Conservation (phyloP, 2,888 invertebrate species). For the Mesorhabditis belari region DNA sequence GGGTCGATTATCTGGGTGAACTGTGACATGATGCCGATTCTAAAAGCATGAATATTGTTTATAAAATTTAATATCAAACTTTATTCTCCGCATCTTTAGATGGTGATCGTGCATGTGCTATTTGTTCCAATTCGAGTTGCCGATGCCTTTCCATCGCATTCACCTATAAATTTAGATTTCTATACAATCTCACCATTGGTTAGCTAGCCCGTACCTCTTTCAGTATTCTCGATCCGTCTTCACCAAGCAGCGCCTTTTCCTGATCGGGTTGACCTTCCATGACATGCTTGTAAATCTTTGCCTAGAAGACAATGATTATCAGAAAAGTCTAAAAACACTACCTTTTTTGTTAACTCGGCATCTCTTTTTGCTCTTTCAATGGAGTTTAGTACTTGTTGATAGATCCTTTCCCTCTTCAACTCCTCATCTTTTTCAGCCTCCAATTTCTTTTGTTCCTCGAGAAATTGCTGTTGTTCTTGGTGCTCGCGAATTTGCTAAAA, state of each 20-base stretch:
- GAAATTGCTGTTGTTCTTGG: background rate
- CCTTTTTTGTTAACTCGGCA: background rate
- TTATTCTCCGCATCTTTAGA: background rate
- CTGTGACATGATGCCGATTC: background rate
- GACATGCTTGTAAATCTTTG: background rate
- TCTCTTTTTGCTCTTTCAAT: background rate
- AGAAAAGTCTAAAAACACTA: background rate
- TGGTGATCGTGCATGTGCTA: background rate
- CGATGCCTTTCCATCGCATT: background rate
- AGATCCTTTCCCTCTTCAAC: background rate
- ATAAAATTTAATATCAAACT: background rate
- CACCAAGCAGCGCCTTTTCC: background rate
- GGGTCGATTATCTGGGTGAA: background rate
- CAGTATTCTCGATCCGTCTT: background rate
- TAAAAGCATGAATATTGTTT: too few relatives aligned
- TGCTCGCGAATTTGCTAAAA: background rate
- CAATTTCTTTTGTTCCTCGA: background rate
- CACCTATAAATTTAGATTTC: background rate
- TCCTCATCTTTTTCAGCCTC: background rate
- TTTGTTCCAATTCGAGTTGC: background rate
- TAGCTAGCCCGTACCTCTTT: background rate
- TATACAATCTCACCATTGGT: too few relatives aligned
- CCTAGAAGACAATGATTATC: background rate
- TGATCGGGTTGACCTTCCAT: background rate
- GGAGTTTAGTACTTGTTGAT: background rate